These are phyloP conservation scores for Acanthiza pusilla DNA, from an alignment of 2,797 vertebrate species.

Conservation along the genomic window DNA sequence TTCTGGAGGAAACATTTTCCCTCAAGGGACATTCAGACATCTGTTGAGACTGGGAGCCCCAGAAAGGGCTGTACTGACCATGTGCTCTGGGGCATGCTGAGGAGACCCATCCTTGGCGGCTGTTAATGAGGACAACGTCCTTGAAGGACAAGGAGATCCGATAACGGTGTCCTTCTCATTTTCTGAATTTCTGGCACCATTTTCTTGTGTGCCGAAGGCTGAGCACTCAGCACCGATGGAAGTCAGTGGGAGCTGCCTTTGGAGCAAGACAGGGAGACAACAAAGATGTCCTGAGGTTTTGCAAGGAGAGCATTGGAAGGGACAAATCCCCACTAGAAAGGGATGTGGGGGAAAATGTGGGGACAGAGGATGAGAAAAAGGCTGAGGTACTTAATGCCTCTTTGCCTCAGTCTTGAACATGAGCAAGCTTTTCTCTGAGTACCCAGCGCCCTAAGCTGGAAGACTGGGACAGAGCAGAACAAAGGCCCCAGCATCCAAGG, in stretches of 20 bases:
- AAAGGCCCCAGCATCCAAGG: neutral
- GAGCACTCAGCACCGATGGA: neutral
- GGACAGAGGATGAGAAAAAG: neutral
- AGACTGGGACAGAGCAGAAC: neutral
- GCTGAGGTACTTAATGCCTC: neutral
- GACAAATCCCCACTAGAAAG: neutral
- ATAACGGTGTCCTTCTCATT: neutral
- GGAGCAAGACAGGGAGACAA: neutral
- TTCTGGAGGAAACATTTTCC: neutral
- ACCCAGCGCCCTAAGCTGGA: fast-evolving
- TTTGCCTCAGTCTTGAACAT: neutral
- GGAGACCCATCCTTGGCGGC: neutral
- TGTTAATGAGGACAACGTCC: neutral
- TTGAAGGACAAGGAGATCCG: neutral
- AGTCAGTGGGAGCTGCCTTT: neutral
- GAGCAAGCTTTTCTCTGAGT: neutral
- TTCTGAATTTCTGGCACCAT: neutral
- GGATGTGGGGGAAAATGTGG: fast-evolving
- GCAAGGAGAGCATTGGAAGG: neutral
- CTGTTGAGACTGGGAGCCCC: neutral
- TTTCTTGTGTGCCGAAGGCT: neutral
- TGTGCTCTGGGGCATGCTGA: neutral
- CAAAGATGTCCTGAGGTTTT: neutral
- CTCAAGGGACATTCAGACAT: neutral
- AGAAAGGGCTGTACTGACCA: neutral